phyloP scores from a whole-genome alignment of 2,888 invertebrate genomes.

The Rhimphoctona megacephalus region DNA sequence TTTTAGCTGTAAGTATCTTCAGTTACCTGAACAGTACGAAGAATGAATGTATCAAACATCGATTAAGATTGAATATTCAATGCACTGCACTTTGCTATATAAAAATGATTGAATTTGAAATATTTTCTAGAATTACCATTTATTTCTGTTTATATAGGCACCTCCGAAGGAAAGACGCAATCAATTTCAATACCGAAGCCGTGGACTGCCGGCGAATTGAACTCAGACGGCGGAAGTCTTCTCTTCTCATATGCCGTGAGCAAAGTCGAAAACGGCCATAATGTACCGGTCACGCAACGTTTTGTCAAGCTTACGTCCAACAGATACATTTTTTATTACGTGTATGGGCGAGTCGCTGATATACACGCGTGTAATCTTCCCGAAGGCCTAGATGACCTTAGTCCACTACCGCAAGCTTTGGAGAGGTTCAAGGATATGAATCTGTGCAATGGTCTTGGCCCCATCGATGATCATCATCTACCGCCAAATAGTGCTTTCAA shows the following conservation, averaged over 20 bases:
- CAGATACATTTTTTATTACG: neutral
- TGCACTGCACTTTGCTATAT: neutral
- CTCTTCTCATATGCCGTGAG: neutral
- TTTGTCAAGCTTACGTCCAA: neutral
- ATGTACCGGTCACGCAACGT: neutral
- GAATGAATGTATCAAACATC: too few relatives aligned
- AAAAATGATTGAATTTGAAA: neutral
- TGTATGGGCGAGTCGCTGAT: too few relatives aligned
- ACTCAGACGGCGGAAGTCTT: neutral
- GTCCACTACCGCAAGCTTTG: too few relatives aligned
- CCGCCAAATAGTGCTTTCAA: too few relatives aligned
- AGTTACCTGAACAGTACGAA: neutral
- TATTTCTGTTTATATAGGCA: neutral
- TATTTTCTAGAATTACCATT: neutral
- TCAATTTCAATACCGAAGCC: neutral
- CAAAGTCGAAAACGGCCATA: neutral
- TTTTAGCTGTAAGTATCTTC: neutral
- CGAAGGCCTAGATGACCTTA: too few relatives aligned
- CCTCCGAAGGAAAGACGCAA: neutral
- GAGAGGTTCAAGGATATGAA: too few relatives aligned
- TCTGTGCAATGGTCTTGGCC: too few relatives aligned
- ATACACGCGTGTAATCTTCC: too few relatives aligned
- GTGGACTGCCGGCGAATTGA: neutral
- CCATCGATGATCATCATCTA: too few relatives aligned
- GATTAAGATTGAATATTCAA: neutral